These are phyloP conservation scores for Zaprionus capensis DNA, from an alignment of 1,140 invertebrate genomes.

Conservation along the genomic window DNA sequence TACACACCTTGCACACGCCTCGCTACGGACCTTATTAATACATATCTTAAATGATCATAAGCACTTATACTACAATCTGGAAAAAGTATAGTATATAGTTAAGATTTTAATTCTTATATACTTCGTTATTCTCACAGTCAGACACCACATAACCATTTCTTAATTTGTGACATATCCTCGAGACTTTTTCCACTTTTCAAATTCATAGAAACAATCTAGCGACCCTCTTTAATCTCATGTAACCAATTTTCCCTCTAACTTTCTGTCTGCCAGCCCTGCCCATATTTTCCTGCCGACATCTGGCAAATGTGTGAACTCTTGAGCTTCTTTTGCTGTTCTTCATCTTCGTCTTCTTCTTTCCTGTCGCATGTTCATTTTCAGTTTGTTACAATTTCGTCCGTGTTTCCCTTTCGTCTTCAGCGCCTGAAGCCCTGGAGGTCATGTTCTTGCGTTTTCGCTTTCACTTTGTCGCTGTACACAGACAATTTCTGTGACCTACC, in stretches of 20 bases:
- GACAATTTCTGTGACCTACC: constrained; percentile 59
- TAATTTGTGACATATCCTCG: background rate
- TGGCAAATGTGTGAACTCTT: constrained; percentile 15
- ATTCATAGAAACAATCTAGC: background rate
- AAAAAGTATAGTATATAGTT: too few relatives aligned
- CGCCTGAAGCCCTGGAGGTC: constrained; percentile 41
- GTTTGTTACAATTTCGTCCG: constrained; percentile 38
- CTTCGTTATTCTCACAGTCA: too few relatives aligned
- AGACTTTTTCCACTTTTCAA: background rate
- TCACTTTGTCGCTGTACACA: constrained; percentile 70
- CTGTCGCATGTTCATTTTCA: constrained; percentile 76
- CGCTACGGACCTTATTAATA: too few relatives aligned
- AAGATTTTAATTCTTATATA: too few relatives aligned
- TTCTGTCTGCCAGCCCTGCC: background rate
- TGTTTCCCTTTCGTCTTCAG: constrained; percentile 3
- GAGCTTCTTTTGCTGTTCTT: constrained; percentile 26
- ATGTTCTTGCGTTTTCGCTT: constrained; percentile 58
- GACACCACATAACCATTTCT: too few relatives aligned
- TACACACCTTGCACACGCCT: too few relatives aligned
- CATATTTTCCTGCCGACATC: constrained; percentile 1
- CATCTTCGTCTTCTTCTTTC: constrained; percentile 30
- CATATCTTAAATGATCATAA: too few relatives aligned
- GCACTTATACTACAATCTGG: too few relatives aligned
- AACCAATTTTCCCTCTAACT: background rate
- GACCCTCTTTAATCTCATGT: background rate